These are phyloP conservation scores for Ophiothrix spiculata DNA, from an alignment of 35 echinoderm and acorn worm genomes.

Conservation along the genomic window DNA sequence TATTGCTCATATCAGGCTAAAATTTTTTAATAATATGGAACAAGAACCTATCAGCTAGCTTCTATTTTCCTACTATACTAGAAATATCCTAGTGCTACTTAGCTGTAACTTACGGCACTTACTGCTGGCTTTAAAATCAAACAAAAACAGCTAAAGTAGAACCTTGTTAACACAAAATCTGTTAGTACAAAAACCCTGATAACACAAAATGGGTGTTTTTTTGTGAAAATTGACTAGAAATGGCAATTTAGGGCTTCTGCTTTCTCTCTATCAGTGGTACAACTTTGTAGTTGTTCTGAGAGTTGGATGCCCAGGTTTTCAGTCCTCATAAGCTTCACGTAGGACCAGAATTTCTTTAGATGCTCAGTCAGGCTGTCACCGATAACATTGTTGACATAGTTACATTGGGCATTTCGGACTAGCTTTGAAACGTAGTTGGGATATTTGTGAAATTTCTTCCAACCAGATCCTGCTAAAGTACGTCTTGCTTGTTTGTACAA, in stretches of 20 bases:
- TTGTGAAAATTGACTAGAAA: conserved; percentile 9
- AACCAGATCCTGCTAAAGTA: background rate
- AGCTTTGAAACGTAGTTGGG: conserved; percentile 2
- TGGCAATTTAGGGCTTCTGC: conserved; percentile 20
- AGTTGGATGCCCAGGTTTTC: conserved; percentile 49
- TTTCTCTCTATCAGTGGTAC: conserved; percentile 17
- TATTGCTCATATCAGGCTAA: too few species aligned
- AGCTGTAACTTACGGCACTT: too few species aligned
- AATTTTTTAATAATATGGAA: too few species aligned
- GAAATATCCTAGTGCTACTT: too few species aligned
- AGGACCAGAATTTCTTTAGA: conserved; percentile 37
- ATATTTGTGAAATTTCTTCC: background rate
- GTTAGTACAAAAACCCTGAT: too few species aligned
- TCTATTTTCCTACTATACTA: too few species aligned
- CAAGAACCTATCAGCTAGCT: too few species aligned
- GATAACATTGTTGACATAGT: conserved; percentile 24
- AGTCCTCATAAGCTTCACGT: background rate
- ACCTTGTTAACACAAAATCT: too few species aligned
- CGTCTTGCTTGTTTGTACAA: conserved; percentile 4
- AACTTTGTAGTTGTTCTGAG: conserved; percentile 30
- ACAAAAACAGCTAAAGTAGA: too few species aligned
- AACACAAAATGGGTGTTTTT: too few species aligned
- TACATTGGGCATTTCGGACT: background rate
- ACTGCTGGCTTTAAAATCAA: too few species aligned
- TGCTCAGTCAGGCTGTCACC: conserved; percentile 24